phyloP scores from a whole-genome alignment of 1,140 invertebrate genomes.

The Drosophila lacertosa region DNA sequence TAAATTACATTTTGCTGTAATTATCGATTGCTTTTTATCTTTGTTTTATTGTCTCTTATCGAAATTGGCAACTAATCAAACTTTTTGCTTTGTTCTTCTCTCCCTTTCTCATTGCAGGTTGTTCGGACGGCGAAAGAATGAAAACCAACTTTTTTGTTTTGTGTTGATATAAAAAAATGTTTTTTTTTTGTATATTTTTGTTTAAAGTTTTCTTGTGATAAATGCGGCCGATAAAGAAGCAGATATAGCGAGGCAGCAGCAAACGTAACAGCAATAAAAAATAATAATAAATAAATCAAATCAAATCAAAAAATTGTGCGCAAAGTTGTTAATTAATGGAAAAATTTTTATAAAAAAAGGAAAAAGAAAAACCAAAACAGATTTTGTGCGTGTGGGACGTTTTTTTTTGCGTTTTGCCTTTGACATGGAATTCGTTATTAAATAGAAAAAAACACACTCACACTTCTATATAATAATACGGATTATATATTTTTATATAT shows the following conservation, averaged over 20 bases:
- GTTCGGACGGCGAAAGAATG: conserved; percentile 10
- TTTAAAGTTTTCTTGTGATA: conserved; percentile 41
- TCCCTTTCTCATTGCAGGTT: conserved; percentile 30
- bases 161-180: conserved; percentile 2
- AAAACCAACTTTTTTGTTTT: conserved; percentile 23
- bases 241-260: conserved; percentile 12
- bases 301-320: conserved; percentile 41
- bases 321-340: conserved; percentile 78
- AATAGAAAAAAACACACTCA: conserved; percentile 1
- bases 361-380: background rate
- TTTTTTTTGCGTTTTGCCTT: conserved; percentile 14
- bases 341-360: conserved; percentile 30
- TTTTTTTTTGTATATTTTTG: conserved; percentile 1
- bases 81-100: conserved; percentile 9
- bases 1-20: conserved; percentile 6
- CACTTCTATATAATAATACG: no score
- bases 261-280: background rate
- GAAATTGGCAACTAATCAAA: conserved; percentile 33
- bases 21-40: conserved; percentile 8
- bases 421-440: conserved; percentile 8
- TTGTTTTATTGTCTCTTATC: conserved; percentile 19
- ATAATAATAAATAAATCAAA: conserved; percentile 4
- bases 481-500: background rate
- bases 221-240: conserved; percentile 23
- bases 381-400: conserved; percentile 12